A percentile compares a stretch with the other conserved stretches of the same genome.
These are phyloP conservation scores for Serripes groenlandicus DNA, from an alignment of 2,888 invertebrate species.

Conservation along the genomic window DNA sequence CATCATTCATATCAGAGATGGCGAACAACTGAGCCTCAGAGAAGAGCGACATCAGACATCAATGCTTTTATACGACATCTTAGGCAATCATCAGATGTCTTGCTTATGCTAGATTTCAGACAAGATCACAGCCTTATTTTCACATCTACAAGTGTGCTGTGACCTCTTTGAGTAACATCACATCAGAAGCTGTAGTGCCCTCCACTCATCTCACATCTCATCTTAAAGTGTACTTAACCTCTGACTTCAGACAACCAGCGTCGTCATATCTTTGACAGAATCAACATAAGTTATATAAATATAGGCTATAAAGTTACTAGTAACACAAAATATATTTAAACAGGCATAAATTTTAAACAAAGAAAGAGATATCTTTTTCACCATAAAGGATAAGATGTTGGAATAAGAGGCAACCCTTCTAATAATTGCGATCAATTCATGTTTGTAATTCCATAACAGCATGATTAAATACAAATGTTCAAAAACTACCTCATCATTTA, in stretches of 20 bases:
- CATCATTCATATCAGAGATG: slow-evolving; percentile 11
- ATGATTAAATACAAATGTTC: no score
- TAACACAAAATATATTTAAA: no score
- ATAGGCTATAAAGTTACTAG: no score
- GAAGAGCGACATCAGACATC: slow-evolving; percentile 9
- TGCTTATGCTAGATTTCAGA: not conserved
- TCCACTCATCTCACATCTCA: slow-evolving; percentile 6
- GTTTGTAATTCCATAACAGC: no score
- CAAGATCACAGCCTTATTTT: not conserved
- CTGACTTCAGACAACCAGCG: slow-evolving; percentile 47
- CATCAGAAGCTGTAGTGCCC: slow-evolving; percentile 20
- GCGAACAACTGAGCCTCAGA: not conserved
- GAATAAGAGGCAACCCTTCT: no score
- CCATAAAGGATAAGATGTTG: no score
- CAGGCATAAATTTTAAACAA: no score
- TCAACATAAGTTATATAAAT: slow-evolving; percentile 26
- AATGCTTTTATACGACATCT: not conserved
- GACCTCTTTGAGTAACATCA: slow-evolving; percentile 9
- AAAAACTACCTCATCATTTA: no score
- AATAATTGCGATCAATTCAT: no score
- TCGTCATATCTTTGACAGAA: slow-evolving; percentile 43
- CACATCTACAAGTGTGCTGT: not conserved
- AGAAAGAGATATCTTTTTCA: no score
- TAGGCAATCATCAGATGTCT: slow-evolving; percentile 14
- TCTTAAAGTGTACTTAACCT: slow-evolving; percentile 27